Percentiles rank a stretch among this genome's conserved stretches.
phyloP scores from a whole-genome alignment of 2,888 invertebrate species.

The Amphipyra berbera region DNA sequence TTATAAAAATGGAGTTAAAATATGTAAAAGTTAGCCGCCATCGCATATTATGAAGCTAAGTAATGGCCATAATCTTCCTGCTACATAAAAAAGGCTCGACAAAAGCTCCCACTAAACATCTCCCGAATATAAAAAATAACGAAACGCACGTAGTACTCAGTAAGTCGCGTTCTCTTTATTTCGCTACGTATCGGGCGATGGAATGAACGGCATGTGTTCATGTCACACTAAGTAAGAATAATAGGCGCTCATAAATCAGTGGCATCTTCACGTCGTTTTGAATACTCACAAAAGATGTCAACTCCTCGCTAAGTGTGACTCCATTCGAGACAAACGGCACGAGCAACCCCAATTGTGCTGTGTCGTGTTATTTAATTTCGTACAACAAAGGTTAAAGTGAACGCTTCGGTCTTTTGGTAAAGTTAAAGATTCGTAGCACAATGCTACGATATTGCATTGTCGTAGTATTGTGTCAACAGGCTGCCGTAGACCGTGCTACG shows the following conservation, averaged over 20 bases:
- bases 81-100: conserved; percentile 37
- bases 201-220: conserved; percentile 82
- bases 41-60: conserved; percentile 35
- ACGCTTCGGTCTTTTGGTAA: conserved; percentile 22
- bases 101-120: conserved; percentile 52
- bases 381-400: conserved; percentile 29
- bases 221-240: conserved; percentile 84
- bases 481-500: conserved; percentile 39
- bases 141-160: conserved; percentile 39
- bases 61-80: conserved; percentile 52
- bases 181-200: conserved; percentile 50
- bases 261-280: conserved; percentile 82
- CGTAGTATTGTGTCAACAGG: conserved; percentile 30
- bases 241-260: conserved; percentile 82
- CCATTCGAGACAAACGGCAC: conserved; percentile 68
- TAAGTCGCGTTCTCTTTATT: conserved; percentile 52
- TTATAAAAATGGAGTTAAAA: conserved; percentile 28
- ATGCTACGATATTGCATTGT: conserved; percentile 38
- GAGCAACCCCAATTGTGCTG: conserved; percentile 58
- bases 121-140: conserved; percentile 51
- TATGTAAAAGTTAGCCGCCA: conserved; percentile 21
- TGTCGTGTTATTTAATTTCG: conserved; percentile 60
- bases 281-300: conserved; percentile 80
- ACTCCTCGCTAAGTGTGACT: conserved; percentile 70
- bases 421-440: conserved; percentile 40